phyloP scores from a whole-genome alignment of 2,113 vertebrate genomes.

The Macrotus californicus region DNA sequence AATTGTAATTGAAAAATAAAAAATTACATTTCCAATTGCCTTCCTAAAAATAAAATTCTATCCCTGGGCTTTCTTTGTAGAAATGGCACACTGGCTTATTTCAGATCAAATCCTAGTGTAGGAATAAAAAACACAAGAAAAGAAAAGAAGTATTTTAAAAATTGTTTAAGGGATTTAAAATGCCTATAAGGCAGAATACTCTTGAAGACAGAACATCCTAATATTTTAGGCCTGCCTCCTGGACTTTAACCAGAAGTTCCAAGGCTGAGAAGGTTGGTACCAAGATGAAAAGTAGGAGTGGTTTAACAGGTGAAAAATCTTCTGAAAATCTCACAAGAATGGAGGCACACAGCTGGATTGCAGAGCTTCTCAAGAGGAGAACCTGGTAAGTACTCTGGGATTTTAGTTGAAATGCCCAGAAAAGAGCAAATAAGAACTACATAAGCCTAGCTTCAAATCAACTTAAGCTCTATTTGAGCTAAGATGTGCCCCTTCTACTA shows the following conservation, averaged over 20 bases:
- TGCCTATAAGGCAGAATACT: neutral
- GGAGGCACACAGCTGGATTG: neutral
- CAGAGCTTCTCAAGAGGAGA: neutral
- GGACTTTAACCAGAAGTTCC: neutral
- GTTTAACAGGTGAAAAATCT: neutral
- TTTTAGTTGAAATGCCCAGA: neutral
- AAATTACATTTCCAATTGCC: neutral
- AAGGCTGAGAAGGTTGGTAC: neutral
- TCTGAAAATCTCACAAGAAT: neutral
- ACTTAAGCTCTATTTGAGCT: neutral
- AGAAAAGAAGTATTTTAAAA: neutral
- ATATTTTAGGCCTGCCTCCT: neutral
- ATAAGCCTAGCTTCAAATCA: neutral
- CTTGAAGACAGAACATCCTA: neutral
- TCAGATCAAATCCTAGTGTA: neutral
- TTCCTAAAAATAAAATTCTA: neutral
- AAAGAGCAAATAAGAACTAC: neutral
- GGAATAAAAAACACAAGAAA: neutral
- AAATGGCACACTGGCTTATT: neutral
- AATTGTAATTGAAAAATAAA: neutral
- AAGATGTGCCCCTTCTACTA: neutral
- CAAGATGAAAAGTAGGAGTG: neutral
- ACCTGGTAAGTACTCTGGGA: neutral
- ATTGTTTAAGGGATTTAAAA: neutral
- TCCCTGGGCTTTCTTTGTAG: neutral